Percentiles rank a stretch among this genome's conserved stretches.
Conservation (phyloP, 2,113 vertebrate genomes). For the Corythaixoides concolor region DNA sequence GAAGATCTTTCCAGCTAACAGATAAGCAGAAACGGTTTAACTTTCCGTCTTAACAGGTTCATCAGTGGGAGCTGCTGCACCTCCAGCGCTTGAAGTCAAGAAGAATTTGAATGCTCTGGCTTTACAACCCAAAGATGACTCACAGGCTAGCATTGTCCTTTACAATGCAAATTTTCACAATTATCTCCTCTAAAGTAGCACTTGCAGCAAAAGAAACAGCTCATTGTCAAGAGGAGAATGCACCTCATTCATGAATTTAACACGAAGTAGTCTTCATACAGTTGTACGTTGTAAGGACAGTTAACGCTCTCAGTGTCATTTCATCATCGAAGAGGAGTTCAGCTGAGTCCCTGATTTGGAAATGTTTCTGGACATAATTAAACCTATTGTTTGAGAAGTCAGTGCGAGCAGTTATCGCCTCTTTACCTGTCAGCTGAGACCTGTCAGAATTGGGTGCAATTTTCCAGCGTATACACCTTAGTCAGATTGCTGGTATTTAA, state of each 20-base stretch:
- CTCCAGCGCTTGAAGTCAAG: background rate
- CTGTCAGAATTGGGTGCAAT: background rate
- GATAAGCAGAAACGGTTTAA: background rate
- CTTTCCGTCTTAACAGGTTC: background rate
- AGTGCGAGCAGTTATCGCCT: background rate
- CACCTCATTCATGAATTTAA: background rate
- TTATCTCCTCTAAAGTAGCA: background rate
- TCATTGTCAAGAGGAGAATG: background rate
- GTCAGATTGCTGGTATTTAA: background rate
- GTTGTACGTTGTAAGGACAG: background rate
- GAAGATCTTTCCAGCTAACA: background rate
- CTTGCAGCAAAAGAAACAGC: background rate
- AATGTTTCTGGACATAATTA: background rate
- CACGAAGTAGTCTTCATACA: background rate
- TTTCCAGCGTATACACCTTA: background rate
- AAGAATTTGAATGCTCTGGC: background rate
- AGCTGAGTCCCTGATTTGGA: background rate
- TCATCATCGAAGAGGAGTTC: background rate
- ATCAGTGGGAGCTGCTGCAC: background rate
- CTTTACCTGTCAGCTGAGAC: background rate
- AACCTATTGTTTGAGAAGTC: background rate
- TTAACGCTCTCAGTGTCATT: background rate
- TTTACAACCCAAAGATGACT: background rate
- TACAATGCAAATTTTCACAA: background rate
- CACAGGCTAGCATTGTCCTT: background rate